Evolutionary conservation across 2,888 invertebrate species (phyloP).

Genomic region (Noctuana brunneofusca): DNA sequence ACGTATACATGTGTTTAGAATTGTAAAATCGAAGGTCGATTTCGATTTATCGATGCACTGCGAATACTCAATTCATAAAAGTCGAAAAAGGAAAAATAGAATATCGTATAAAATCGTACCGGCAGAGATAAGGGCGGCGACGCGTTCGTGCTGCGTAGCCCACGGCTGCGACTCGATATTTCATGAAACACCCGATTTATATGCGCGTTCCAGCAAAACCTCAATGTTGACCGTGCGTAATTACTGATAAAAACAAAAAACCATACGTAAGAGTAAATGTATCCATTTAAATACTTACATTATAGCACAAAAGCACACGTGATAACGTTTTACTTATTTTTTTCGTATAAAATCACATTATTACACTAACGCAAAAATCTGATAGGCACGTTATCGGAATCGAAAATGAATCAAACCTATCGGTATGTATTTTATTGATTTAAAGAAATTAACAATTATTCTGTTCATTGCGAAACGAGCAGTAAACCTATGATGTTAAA

Average conservation of each 20-base stretch:
- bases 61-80: constrained; percentile 79
- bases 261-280: constrained; percentile 25
- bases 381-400: constrained; percentile 1
- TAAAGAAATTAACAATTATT: background rate
- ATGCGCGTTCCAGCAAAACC: constrained; percentile 72
- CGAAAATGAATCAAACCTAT: background rate
- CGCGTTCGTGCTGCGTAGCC: constrained; percentile 71
- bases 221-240: constrained; percentile 75
- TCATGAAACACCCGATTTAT: constrained; percentile 80
- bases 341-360: constrained; percentile 10
- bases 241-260: constrained; percentile 63
- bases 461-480: no score
- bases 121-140: constrained; percentile 74
- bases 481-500: no score
- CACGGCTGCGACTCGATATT: constrained; percentile 76
- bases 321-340: constrained; percentile 2
- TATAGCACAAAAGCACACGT: constrained; percentile 20
- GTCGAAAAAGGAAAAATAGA: constrained; percentile 76
- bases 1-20: constrained; percentile 37
- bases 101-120: constrained; percentile 79
- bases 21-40: constrained; percentile 47
- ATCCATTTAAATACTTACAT: constrained; percentile 19
- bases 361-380: constrained; percentile 11
- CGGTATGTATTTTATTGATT: background rate
- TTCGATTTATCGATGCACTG: constrained; percentile 77